Base-by-base conservation (phyloP, 2,797 vertebrate species). In the Distichodus sexfasciatus region DNA sequence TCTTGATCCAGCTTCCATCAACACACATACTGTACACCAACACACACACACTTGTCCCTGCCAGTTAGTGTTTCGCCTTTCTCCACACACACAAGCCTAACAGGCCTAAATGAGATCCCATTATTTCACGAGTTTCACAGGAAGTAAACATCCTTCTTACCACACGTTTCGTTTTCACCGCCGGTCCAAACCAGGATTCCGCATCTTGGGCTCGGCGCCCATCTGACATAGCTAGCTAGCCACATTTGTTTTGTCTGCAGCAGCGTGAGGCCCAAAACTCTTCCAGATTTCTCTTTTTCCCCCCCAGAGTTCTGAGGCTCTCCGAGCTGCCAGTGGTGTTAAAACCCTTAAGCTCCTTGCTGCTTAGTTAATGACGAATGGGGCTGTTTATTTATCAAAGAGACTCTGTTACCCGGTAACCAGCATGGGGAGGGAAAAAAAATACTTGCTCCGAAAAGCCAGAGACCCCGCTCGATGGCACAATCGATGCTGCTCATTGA, bases 351-450 rank as follows among this genome's bases (percentile, higher is more conserved):
- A 55, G 47, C 74, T 50, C 47, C 54, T 28, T 9, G 23, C 57
- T 21, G 28, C 28, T 70, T 63, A 4, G 29, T 70, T 79, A 36
- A 61, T 43, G 10, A 60, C 6, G n/a, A 67, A 69, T 46, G n/a
- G 62, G n/a, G 35, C 29, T 63, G 66, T 74, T 74, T 76, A 58
- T 79, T 80, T 75, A 55, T 75, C 60, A 69, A 69, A 63, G 11
- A 26, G n/a, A n/a, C n/a, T 35, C 48, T 4, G 62, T 79, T 69
- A 68, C 65, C 44, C 54, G 67, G 71, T 65, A 76, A 67, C 66
- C 44, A n/a, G 3, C 12, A n/a, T n/a, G n/a, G n/a, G n/a, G n/a
- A n/a, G n/a, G n/a, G n/a, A n/a, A n/a, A n/a, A n/a, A n/a, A n/a
- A n/a, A n/a, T n/a, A n/a, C n/a, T n/a, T n/a, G n/a, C n/a, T n/a